A percentile compares a stretch with the other conserved stretches of the same genome.
These are phyloP conservation scores for Alviniconcha strummeri DNA, from an alignment of 2,888 invertebrate species.

Conservation along the genomic window DNA sequence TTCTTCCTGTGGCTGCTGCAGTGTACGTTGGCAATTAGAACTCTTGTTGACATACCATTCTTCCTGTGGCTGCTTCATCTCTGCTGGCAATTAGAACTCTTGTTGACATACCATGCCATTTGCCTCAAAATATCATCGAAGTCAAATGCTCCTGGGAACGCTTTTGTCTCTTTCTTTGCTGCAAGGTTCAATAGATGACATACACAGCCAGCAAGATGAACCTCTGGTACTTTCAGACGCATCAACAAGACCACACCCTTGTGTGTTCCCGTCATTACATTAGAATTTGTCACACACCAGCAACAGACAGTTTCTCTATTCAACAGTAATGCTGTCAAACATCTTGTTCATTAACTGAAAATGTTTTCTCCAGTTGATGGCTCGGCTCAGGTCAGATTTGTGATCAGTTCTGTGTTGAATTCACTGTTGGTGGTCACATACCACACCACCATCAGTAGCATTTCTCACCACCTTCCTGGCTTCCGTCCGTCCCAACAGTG, in stretches of 20 bases:
- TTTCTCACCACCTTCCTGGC: not conserved
- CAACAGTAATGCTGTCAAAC: not conserved
- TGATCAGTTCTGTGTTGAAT: not conserved
- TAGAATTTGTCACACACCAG: not conserved
- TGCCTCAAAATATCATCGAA: no score
- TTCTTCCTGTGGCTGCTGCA: no score
- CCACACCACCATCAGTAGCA: not conserved
- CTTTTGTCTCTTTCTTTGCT: not conserved
- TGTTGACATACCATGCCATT: no score
- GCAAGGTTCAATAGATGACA: not conserved
- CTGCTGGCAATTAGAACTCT: no score
- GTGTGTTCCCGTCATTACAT: not conserved
- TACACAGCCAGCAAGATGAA: not conserved
- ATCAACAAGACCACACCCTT: not conserved
- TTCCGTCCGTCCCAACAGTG: not conserved
- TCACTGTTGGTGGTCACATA: not conserved
- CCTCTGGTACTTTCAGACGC: not conserved
- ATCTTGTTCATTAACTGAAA: not conserved
- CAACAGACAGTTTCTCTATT: not conserved
- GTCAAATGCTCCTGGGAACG: no score
- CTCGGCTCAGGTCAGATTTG: not conserved
- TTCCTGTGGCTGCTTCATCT: no score
- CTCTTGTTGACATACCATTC: no score
- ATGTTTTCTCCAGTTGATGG: not conserved
- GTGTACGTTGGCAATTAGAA: no score